Percentiles rank a stretch among this genome's conserved stretches.
Evolutionary conservation across 2,113 vertebrate species (phyloP).

Genomic region (Hippocampus mohnikei): DNA sequence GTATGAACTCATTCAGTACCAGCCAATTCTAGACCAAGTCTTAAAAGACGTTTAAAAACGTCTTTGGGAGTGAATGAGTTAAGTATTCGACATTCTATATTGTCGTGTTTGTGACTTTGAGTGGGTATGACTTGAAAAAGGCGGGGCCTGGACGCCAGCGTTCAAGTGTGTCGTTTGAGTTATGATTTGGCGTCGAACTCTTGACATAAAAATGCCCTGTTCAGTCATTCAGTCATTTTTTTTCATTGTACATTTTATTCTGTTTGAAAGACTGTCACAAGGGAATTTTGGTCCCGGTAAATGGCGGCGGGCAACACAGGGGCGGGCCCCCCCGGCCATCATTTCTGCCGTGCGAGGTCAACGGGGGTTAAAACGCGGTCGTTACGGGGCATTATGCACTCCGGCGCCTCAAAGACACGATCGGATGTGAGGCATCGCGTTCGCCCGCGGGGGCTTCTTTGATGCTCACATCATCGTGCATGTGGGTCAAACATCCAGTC

Average conservation of each 20-base stretch:
- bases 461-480: neutral
- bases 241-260: too few relatives aligned
- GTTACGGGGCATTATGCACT: slow-evolving; percentile 39
- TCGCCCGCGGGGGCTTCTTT: slow-evolving; percentile 16
- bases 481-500: neutral
- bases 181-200: too few relatives aligned
- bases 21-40: too few relatives aligned
- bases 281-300: neutral
- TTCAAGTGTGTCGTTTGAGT: too few relatives aligned
- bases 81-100: too few relatives aligned
- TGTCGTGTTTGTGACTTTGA: neutral
- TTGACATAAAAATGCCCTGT: neutral
- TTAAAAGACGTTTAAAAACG: too few relatives aligned
- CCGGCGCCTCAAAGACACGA: slow-evolving; percentile 50
- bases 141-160: too few relatives aligned
- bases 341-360: neutral
- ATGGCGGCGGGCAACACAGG: slow-evolving; percentile 46
- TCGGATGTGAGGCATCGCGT: slow-evolving; percentile 27
- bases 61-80: too few relatives aligned
- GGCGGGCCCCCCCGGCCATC: neutral
- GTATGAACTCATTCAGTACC: too few relatives aligned
- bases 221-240: neutral
- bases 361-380: slow-evolving; percentile 13
- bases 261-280: too few relatives aligned
- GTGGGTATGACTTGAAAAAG: neutral